phyloP scores from a whole-genome alignment of 2,888 invertebrate genomes.

The Eupeodes luniger region DNA sequence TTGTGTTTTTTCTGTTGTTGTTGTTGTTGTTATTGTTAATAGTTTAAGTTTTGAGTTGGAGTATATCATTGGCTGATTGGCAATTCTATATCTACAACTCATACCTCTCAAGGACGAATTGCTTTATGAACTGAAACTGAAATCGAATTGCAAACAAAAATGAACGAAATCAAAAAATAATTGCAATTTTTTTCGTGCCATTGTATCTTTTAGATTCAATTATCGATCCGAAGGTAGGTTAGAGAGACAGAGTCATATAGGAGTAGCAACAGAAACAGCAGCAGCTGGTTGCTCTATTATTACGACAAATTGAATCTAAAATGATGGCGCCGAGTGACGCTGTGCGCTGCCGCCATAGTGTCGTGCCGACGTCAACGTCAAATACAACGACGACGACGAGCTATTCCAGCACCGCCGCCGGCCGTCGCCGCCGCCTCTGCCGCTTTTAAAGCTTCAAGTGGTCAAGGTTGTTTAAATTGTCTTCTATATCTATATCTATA shows the following conservation, averaged over 20 bases:
- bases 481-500: background rate
- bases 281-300: slow-evolving; percentile 71
- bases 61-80: slow-evolving; percentile 26
- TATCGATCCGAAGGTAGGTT: slow-evolving; percentile 34
- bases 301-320: slow-evolving; percentile 74
- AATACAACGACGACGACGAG: background rate
- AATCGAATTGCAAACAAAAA: background rate
- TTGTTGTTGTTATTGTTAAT: background rate
- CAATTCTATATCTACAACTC: slow-evolving; percentile 28
- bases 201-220: slow-evolving; percentile 60
- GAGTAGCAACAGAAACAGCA: background rate
- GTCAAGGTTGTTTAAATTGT: slow-evolving; percentile 65
- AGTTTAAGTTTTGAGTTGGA: background rate
- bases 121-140: background rate
- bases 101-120: slow-evolving; percentile 68
- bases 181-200: slow-evolving; percentile 46
- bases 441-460: slow-evolving; percentile 46
- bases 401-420: background rate
- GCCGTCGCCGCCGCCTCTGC: slow-evolving; percentile 30
- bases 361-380: background rate
- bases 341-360: slow-evolving; percentile 5
- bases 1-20: slow-evolving; percentile 5
- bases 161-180: slow-evolving; percentile 36
- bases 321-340: slow-evolving; percentile 67
- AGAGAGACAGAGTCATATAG: background rate